Base-by-base conservation (phyloP, 2,888 invertebrate genomes). In the Koerneria pararmatus region DNA sequence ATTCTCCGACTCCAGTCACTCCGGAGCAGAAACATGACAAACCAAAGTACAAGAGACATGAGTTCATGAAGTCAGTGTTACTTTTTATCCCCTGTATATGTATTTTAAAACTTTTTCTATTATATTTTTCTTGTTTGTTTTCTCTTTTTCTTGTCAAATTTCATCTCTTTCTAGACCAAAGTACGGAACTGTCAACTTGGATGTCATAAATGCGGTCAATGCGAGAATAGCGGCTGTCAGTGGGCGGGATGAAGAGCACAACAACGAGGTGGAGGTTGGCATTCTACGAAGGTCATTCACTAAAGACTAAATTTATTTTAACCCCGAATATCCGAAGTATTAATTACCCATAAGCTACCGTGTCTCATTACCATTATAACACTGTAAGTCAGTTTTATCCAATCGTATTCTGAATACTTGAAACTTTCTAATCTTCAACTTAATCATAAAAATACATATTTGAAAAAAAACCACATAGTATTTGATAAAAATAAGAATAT, bases 31-130 rank as follows among this genome's bases (percentile, higher is more conserved):
- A 69, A 34, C 67, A 71, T 24, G 80, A 79, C 65, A 81, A 82
- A 65, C 83, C 83, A 19, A 83, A 83, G 67, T 83, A 79, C 70
- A 83, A 83, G 65, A 62, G 83, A 61, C 83, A 83, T 62, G 83
- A 83, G 67, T 83, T 83, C 68, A 72, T 83, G 76, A 79, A 80
- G 78, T 79, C 64, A 64, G 67, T 69, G 22, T 15, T n/a, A 15
- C 22, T n/a, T 29, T 22, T n/a, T 22, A 27, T 65, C 24, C 27
- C 11, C 19, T 29, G 46, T 29, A 6, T 53, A 53, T 22, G n/a
- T 11, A n/a, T 11, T 46, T 11, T 46, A 11, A n/a, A n/a, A 22
- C 15, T 22, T n/a, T 11, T 59, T 5, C 37, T 34, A 15, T 57
- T 6, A 29, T 57, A 54, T 64, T n/a, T 56, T 11, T 58, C n/a